phyloP scores from a whole-genome alignment of 2,888 invertebrate species.

The Hypolimnas misippus region DNA sequence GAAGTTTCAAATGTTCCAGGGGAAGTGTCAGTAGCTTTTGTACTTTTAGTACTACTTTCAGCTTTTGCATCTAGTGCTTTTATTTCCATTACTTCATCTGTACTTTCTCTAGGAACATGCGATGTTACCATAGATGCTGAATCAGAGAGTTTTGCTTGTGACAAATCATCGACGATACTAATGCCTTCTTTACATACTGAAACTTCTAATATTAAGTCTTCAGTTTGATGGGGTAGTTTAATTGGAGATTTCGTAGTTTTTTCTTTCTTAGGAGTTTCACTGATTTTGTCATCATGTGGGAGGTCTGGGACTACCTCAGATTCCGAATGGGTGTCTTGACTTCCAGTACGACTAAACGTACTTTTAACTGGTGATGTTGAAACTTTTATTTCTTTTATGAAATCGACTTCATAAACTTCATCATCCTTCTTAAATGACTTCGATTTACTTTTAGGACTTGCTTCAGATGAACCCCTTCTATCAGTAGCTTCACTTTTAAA shows the following conservation, averaged over 20 bases:
- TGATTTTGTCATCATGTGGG: slow-evolving; percentile 73
- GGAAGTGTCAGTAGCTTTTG: slow-evolving; percentile 68
- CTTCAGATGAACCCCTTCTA: slow-evolving; percentile 69
- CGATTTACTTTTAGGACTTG: slow-evolving; percentile 76
- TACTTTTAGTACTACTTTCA: slow-evolving; percentile 56
- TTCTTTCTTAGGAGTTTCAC: slow-evolving; percentile 70
- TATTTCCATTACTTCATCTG: slow-evolving; percentile 62
- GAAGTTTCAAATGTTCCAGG: slow-evolving; percentile 70
- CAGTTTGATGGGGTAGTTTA: slow-evolving; percentile 73
- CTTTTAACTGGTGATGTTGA: slow-evolving; percentile 79
- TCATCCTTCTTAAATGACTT: slow-evolving; percentile 79
- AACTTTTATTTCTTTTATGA: slow-evolving; percentile 81
- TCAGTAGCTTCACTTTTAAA: slow-evolving; percentile 73
- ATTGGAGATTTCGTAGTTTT: slow-evolving; percentile 69
- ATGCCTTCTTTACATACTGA: slow-evolving; percentile 61
- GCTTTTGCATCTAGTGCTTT: slow-evolving; percentile 54
- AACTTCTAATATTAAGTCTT: slow-evolving; percentile 78
- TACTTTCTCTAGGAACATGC: slow-evolving; percentile 55
- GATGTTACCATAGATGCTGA: slow-evolving; percentile 49
- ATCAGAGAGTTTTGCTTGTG: slow-evolving; percentile 21
- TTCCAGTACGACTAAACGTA: slow-evolving; percentile 80
- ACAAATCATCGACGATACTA: slow-evolving; percentile 19
- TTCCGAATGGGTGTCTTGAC: slow-evolving; percentile 83
- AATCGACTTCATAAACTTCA: slow-evolving; percentile 79
- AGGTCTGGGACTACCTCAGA: slow-evolving; percentile 81